Evolutionary conservation across 2,113 vertebrate genomes (phyloP), one percentile per base, ranked within the genome.

Genomic region (Euleptes europaea): DNA sequence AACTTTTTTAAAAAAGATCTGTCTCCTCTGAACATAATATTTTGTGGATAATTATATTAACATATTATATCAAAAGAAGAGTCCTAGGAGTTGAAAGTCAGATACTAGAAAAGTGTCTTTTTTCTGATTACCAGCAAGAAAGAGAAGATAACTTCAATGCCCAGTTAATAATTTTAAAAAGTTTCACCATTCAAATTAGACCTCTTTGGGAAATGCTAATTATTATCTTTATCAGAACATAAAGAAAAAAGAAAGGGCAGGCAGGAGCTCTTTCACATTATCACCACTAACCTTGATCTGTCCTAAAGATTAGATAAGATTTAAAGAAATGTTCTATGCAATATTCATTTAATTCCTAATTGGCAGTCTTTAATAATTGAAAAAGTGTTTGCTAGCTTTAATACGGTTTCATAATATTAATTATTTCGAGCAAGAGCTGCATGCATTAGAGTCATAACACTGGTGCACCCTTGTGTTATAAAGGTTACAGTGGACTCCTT

Each of bases 81-180:
- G 40, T 85, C 88, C 83, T 88, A 89, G 89, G 54, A 84, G 60
- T 88, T 69, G 87, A 92, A 92, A 91, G 81, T 93, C 88, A 88
- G 90, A 49, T 76, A 84, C 85, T 88, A 51, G 87, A 90, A 92
- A 91, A 88, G 86, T 84, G 80, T 90, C 90, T 91, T 89, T 91
- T 82, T 90, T 92, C 80, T 91, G 83, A 90, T 89, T 69, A 31
- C 70, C 89, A 78, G 87, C 84, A 78, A 49, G 90, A 85, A 87
- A 88, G 88, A 85, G 47, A 3, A 21, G 57, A 88, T 70, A 83
- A 83, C 90, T 91, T 89, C 81, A 88, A 31, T 78, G 54, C 73
- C 3, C 1, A 0, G 31, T 88, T 33, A 83, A 88, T 31, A 87
- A 7, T n/a, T 10, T 23, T 65, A 13, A 23, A 87, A 85, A 57